Base-by-base conservation (phyloP, 1,140 invertebrate species). In the Drosophila aff. region DNA sequence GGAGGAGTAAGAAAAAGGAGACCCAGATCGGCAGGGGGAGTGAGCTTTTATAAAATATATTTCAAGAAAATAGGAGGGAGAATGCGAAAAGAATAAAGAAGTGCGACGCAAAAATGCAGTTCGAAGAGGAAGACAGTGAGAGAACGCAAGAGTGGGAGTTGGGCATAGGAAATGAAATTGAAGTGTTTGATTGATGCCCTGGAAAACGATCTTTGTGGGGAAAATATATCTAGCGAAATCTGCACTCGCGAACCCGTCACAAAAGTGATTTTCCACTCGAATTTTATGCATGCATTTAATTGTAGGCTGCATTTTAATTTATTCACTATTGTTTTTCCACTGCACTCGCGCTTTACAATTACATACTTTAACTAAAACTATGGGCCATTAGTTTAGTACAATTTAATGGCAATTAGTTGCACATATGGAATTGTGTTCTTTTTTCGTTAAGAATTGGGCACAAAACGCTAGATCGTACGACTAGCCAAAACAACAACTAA, bases 401-500 rank as follows among this genome's bases (percentile, higher is more conserved):
- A 44, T 73, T 61, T 49, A 43, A 61, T 50, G 57, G 52, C 76
- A 65, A 84, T 81, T 81, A 55, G 74, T 55, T 87, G 85, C 85
- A 84, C 84, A 90, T 90, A 87, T 90, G 85, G 69, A 77, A 78
- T 41, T 31, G 44, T 49, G 53, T 40, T 57, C 4, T 72, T 60
- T 63, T 72, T 57, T 53, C 49, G 38, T 41, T 57, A 40, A 66
- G 61, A 87, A 87, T 87, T 75, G 64, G 81, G 83, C 82, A 78
- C 77, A 81, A 53, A 53, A 53, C 68, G 64, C 76, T 89, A 89
- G 85, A 89, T 90, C 81, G 81, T 69, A 63, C 85, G 84, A 87
- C 77, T 78, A 81, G 72, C 59, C 52, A 47, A 63, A 71, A 75
- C 55, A 83, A 76, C 58, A 71, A 72, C 75, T 57, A 79, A 64